Evolutionary conservation across 2,888 invertebrate species (phyloP).

Genomic region (Bedellia somnulentella): DNA sequence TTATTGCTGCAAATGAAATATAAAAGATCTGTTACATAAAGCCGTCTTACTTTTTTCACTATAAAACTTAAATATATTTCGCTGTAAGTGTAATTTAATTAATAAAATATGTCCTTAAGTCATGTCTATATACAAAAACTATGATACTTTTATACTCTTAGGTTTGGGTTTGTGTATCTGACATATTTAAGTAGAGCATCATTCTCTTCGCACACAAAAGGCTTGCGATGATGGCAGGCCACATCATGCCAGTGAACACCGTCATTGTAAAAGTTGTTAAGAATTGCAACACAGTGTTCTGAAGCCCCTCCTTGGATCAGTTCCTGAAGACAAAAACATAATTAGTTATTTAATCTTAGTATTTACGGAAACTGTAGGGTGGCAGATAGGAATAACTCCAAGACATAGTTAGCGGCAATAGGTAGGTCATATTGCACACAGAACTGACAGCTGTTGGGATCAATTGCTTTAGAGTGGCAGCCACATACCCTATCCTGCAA

Average conservation of each 20-base stretch:
- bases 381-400: no score
- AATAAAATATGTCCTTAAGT: no score
- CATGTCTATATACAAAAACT: no score
- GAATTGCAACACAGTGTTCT: slow-evolving; percentile 82
- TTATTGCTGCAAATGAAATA: no score
- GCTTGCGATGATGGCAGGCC: slow-evolving; percentile 87
- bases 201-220: slow-evolving; percentile 87
- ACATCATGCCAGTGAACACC: slow-evolving; percentile 92
- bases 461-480: no score
- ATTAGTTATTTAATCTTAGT: slow-evolving; percentile 14
- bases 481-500: no score
- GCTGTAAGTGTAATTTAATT: no score
- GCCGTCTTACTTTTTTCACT: no score
- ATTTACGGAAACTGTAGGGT: slow-evolving; percentile 2
- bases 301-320: slow-evolving; percentile 79
- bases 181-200: slow-evolving; percentile 85
- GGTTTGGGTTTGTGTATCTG: slow-evolving; percentile 77
- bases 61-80: no score
- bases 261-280: slow-evolving; percentile 90
- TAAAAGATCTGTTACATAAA: no score
- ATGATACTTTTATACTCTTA: slow-evolving; percentile 64
- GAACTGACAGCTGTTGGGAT: no score
- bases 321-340: slow-evolving; percentile 46
- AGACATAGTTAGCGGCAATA: no score
- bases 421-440: slow-evolving; percentile 10